Percentiles rank a stretch among this genome's conserved stretches.
phyloP scores from a whole-genome alignment of 2,113 vertebrate genomes.

The Argyrosomus japonicus region DNA sequence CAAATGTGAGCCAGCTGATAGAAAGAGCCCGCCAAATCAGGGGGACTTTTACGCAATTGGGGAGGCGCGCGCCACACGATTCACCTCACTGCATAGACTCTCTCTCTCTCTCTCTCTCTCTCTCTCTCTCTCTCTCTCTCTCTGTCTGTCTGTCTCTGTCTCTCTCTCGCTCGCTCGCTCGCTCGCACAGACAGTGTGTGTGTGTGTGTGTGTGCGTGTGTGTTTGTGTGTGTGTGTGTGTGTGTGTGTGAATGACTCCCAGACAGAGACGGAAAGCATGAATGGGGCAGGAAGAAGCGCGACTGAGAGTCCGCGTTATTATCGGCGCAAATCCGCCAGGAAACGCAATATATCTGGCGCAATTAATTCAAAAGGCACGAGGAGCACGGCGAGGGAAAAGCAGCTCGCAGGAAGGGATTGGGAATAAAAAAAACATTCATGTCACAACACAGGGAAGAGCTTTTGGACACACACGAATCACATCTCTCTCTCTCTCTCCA shows the following conservation, averaged over 20 bases:
- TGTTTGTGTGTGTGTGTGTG: background rate
- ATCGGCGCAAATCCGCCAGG: background rate
- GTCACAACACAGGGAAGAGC: slow-evolving; percentile 26
- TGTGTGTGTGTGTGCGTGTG: background rate
- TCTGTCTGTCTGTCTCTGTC: slow-evolving; percentile 8
- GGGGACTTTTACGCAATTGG: slow-evolving; percentile 59
- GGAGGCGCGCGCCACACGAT: slow-evolving; percentile 53
- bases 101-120: slow-evolving; percentile 8
- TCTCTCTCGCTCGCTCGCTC: too few species aligned
- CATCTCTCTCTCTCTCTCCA: slow-evolving; percentile 1
- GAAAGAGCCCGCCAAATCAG: slow-evolving; percentile 78
- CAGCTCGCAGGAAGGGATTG: background rate
- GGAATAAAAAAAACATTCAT: background rate
- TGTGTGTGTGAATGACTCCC: slow-evolving; percentile 49
- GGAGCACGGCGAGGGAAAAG: background rate
- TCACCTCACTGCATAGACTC: slow-evolving; percentile 34
- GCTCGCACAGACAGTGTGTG: too few species aligned
- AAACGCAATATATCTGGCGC: background rate
- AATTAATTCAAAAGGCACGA: background rate
- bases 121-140: slow-evolving; percentile 1
- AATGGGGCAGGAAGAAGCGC: slow-evolving; percentile 49
- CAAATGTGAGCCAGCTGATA: slow-evolving; percentile 65
- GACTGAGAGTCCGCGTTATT: slow-evolving; percentile 24
- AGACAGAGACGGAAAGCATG: slow-evolving; percentile 67
- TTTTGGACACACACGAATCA: slow-evolving; percentile 24